Base-by-base conservation (phyloP, 2,113 vertebrate genomes). In the Megaptera novaeangliae region DNA sequence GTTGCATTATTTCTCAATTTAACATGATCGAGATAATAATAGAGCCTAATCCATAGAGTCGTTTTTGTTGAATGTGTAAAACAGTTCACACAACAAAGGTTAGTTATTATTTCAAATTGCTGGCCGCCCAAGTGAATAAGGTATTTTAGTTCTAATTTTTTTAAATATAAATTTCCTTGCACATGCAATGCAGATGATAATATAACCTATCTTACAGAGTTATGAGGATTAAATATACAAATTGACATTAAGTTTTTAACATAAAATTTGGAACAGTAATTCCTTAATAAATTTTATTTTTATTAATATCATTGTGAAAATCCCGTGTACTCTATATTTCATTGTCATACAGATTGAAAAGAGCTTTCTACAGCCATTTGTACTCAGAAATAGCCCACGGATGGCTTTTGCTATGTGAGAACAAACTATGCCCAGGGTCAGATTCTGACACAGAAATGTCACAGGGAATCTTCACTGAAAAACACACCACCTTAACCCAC, bases 371-470 rank as follows among this genome's bases (percentile, higher is more conserved):
- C 1, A 82, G 49, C 15, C 20, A 72, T 91, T 68, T 93, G 15
- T 31, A 49, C 21, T 69, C 57, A 87, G 86, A 91, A 90, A 64
- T 52, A 88, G 81, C 20, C 63, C 68, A 69, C 0, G 9, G 5
- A 59, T 83, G n/a, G 59, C 15, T 83, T 95, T 93, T 82, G 6
- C 77, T 68, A 10, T 74, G 27, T 91, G 61, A 86, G 44, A 95
- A 36, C 52, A 93, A 95, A 63, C 55, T 63, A n/a, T 82, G 88
- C 77, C 88, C 71, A 80, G 21, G 84, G 88, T 74, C 57, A 95
- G 34, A 82, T 64, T 49, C 29, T 90, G 72, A 94, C 86, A 95
- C 68, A 83, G 49, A 97, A 97, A 87, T 90, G 89, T 95, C 89
- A 96, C n/a, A 18, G 7, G 6, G 3, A 74, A 63, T 94, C 36